These are phyloP conservation scores for Hypomecis punctinalis DNA, from an alignment of 2,888 invertebrate species.

Conservation along the genomic window DNA sequence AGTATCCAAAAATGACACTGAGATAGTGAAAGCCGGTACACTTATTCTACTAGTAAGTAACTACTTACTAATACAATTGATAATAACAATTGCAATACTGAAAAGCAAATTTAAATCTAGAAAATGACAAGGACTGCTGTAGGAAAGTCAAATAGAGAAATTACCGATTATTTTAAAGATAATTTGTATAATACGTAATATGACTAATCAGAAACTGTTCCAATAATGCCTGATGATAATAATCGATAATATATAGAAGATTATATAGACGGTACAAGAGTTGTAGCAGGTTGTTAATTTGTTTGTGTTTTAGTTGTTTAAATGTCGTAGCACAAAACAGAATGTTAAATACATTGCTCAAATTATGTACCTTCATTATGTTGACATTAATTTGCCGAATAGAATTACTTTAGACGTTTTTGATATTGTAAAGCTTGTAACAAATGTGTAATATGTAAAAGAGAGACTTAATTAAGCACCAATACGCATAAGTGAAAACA, in stretches of 20 bases:
- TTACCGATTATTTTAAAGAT: slow-evolving; percentile 9
- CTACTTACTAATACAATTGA: no score
- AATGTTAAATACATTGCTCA: slow-evolving; percentile 64
- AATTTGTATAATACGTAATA: slow-evolving; percentile 20
- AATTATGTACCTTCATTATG: slow-evolving; percentile 53
- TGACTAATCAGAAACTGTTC: slow-evolving; percentile 40
- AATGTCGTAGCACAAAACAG: slow-evolving; percentile 61
- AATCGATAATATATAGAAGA: slow-evolving; percentile 35
- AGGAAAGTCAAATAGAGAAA: slow-evolving; percentile 19
- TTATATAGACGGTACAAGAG: slow-evolving; percentile 44
- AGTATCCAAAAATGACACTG: no score
- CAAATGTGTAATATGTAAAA: slow-evolving; percentile 48
- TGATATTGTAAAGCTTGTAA: slow-evolving; percentile 54
- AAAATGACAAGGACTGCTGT: slow-evolving; percentile 22
- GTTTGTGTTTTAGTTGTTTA: slow-evolving; percentile 53
- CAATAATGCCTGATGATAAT: slow-evolving; percentile 44
- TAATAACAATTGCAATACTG: neutral
- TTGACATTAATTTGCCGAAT: slow-evolving; percentile 59
- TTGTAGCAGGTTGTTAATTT: slow-evolving; percentile 38
- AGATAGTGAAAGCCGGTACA: no score
- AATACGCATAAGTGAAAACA: slow-evolving; percentile 47
- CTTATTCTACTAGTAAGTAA: no score
- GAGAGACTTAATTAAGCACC: slow-evolving; percentile 54
- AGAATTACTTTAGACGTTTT: slow-evolving; percentile 54
- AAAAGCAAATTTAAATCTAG: slow-evolving; percentile 5